Evolutionary conservation across 2,113 vertebrate genomes (phyloP).

Genomic region (Macroglossus sobrinus): DNA sequence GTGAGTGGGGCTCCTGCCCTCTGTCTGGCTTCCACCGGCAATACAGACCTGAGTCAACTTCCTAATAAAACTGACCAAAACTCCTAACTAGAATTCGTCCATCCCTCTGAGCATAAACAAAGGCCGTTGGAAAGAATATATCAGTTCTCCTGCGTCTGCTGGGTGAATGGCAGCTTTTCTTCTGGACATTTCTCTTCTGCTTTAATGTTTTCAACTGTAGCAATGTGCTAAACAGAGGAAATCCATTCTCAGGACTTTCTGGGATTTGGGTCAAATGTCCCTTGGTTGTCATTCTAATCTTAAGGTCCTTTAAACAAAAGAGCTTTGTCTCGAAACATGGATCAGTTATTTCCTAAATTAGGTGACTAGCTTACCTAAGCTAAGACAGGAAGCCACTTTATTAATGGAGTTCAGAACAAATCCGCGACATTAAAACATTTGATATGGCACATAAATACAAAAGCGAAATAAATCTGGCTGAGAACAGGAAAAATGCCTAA

Average conservation of each 20-base stretch:
- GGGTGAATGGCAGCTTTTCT: neutral
- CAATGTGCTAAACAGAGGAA: slow-evolving; percentile 47
- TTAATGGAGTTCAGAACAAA: slow-evolving; percentile 48
- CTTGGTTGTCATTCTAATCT: slow-evolving; percentile 50
- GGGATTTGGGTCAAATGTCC: slow-evolving; percentile 56
- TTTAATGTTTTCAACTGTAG: slow-evolving; percentile 35
- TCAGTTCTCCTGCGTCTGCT: neutral
- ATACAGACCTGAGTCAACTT: slow-evolving; percentile 40
- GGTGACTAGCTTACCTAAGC: slow-evolving; percentile 51
- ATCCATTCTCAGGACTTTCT: slow-evolving; percentile 38
- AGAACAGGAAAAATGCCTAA: slow-evolving; percentile 1
- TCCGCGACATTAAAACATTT: slow-evolving; percentile 42
- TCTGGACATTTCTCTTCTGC: neutral
- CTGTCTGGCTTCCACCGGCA: slow-evolving; percentile 23
- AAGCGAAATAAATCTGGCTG: slow-evolving; percentile 45
- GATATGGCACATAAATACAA: slow-evolving; percentile 54
- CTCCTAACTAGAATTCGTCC: slow-evolving; percentile 11
- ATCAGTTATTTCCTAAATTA: slow-evolving; percentile 64
- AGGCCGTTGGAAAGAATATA: neutral
- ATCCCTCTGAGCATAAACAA: neutral
- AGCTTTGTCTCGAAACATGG: slow-evolving; percentile 45
- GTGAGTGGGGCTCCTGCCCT: slow-evolving; percentile 49
- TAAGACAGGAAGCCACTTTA: slow-evolving; percentile 63
- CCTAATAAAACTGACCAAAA: slow-evolving; percentile 54
- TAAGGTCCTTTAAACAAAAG: slow-evolving; percentile 45